Conservation (phyloP, 2,797 vertebrate genomes). For the Cichlasoma orientale region DNA sequence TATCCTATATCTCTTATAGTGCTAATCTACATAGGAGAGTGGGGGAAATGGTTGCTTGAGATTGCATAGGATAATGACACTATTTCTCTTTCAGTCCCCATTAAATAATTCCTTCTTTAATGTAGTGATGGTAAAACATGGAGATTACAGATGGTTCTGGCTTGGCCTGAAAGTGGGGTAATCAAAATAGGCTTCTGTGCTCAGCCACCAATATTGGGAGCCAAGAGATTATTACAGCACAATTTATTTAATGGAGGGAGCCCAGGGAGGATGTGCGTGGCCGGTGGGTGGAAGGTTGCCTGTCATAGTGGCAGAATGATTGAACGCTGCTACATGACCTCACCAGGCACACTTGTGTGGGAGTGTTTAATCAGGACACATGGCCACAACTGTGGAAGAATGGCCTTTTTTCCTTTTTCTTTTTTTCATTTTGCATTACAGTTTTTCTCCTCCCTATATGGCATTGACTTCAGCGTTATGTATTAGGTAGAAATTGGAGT, state of each 20-base stretch:
- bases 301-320: slow-evolving; percentile 72
- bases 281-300: slow-evolving; percentile 63
- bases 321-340: slow-evolving; percentile 71
- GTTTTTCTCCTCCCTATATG: slow-evolving; percentile 13
- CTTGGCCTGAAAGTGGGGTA: slow-evolving; percentile 80
- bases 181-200: slow-evolving; percentile 81
- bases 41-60: slow-evolving; percentile 23
- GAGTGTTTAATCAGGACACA: slow-evolving; percentile 60
- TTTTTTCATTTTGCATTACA: slow-evolving; percentile 13
- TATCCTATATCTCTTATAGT: background rate
- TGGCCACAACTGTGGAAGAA: slow-evolving; percentile 46
- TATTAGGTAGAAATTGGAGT: slow-evolving; percentile 49
- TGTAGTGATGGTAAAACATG: slow-evolving; percentile 76
- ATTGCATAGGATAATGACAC: slow-evolving; percentile 55
- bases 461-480: slow-evolving; percentile 51
- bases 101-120: slow-evolving; percentile 75
- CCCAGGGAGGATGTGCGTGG: slow-evolving; percentile 66
- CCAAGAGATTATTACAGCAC: slow-evolving; percentile 84
- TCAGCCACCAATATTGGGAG: slow-evolving; percentile 80
- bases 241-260: slow-evolving; percentile 87
- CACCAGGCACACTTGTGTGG: slow-evolving; percentile 53
- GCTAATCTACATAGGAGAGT: slow-evolving; percentile 36
- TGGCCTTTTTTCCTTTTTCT: background rate
- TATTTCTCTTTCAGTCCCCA: slow-evolving; percentile 45
- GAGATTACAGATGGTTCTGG: slow-evolving; percentile 78